Conservation (phyloP, 2,797 vertebrate genomes). For the Cirrhinus mrigala region DNA sequence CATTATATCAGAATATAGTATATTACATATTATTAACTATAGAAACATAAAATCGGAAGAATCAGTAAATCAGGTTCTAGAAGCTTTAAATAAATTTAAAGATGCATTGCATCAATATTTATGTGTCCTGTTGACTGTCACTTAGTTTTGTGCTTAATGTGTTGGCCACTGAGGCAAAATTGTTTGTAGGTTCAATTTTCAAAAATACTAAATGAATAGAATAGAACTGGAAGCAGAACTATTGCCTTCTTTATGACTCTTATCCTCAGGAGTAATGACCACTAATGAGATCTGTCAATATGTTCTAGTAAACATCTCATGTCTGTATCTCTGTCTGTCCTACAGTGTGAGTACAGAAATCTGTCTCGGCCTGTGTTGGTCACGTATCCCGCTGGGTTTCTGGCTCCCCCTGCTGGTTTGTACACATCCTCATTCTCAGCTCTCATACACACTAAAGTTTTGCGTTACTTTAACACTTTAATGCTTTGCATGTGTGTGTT, state of each 20-base stretch:
- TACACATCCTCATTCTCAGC: background rate
- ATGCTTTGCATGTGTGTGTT: constrained; percentile 8
- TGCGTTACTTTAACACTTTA: background rate
- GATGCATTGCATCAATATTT: background rate
- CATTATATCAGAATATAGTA: too few relatives aligned
- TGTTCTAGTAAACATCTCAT: background rate
- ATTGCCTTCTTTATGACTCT: background rate
- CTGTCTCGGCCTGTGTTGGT: constrained; percentile 86
- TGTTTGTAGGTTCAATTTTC: background rate
- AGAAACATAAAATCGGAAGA: too few relatives aligned
- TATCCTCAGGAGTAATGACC: background rate
- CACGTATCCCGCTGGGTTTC: constrained; percentile 70
- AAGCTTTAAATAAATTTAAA: background rate
- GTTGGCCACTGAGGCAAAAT: background rate
- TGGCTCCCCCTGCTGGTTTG: constrained; percentile 64
- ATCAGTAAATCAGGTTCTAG: background rate
- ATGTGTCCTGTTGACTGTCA: too few relatives aligned
- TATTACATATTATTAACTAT: too few relatives aligned
- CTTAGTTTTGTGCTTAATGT: background rate
- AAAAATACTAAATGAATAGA: background rate
- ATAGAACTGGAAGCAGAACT: background rate
- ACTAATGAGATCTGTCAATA: background rate
- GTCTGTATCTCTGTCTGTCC: background rate
- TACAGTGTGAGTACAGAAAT: constrained; percentile 83
- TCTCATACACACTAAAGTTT: background rate